Conservation (phyloP, 64 coral and sea anemone genomes). For the Stichodactyla mertensii region DNA sequence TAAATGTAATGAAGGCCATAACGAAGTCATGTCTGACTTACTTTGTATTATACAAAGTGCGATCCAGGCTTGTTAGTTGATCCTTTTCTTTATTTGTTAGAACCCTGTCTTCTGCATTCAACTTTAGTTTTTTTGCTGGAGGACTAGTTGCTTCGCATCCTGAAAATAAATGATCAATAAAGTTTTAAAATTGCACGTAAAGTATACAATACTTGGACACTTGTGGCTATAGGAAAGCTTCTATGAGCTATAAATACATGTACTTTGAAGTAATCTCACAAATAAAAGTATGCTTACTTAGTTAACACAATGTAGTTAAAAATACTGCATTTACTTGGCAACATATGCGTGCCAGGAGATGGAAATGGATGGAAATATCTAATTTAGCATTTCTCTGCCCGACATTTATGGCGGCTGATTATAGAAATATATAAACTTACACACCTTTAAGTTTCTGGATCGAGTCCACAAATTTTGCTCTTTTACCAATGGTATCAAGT, state of each 20-base stretch:
- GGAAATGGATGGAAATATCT: no score
- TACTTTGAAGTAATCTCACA: no score
- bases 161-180: background rate
- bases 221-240: no score
- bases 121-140: background rate
- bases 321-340: no score
- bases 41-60: conserved; percentile 28
- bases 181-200: background rate
- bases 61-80: background rate
- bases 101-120: background rate
- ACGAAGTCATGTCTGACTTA: background rate
- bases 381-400: no score
- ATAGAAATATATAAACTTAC: background rate
- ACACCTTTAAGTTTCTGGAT: background rate
- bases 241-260: no score
- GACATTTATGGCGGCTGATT: no score
- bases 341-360: no score
- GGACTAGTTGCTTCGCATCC: background rate
- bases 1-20: no score
- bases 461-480: background rate
- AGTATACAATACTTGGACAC: no score
- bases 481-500: conserved; percentile 13
- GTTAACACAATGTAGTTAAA: no score
- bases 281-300: no score
- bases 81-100: conserved; percentile 36